These are phyloP conservation scores for Leptopilina boulardi DNA, from an alignment of 1,140 invertebrate species.

Conservation along the genomic window DNA sequence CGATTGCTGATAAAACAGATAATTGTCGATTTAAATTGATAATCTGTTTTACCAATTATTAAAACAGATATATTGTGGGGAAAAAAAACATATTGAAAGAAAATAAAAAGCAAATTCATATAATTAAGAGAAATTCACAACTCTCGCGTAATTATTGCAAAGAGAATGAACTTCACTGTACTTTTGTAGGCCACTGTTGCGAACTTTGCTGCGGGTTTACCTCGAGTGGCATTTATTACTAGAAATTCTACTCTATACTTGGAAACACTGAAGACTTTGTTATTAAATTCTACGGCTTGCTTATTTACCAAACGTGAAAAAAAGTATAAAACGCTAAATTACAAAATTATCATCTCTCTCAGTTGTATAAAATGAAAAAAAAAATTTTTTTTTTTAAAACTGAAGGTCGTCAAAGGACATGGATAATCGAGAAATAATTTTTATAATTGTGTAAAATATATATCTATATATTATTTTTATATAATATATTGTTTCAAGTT, in stretches of 20 bases:
- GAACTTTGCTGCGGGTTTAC: neutral
- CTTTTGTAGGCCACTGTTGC: neutral
- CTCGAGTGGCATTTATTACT: neutral
- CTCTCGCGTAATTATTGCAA: neutral
- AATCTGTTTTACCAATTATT: no score
- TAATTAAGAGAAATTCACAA: neutral
- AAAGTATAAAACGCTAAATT: neutral
- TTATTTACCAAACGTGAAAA: neutral
- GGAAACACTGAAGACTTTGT: slow-evolving; percentile 13
- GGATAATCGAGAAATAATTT: no score
- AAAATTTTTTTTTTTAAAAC: no score
- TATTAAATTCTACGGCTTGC: slow-evolving; percentile 2
- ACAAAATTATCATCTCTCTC: neutral
- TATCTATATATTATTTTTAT: no score
- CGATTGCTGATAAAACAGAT: no score
- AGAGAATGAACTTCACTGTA: neutral
- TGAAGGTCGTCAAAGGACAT: no score
- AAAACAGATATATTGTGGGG: no score
- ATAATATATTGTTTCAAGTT: neutral
- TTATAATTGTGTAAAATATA: no score
- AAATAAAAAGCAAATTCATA: neutral
- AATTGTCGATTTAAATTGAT: no score
- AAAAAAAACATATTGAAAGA: no score
- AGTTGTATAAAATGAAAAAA: no score
- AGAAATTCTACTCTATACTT: neutral